These are phyloP conservation scores for Eulemur albifrons DNA, from an alignment of 2,797 vertebrate species.

Conservation along the genomic window DNA sequence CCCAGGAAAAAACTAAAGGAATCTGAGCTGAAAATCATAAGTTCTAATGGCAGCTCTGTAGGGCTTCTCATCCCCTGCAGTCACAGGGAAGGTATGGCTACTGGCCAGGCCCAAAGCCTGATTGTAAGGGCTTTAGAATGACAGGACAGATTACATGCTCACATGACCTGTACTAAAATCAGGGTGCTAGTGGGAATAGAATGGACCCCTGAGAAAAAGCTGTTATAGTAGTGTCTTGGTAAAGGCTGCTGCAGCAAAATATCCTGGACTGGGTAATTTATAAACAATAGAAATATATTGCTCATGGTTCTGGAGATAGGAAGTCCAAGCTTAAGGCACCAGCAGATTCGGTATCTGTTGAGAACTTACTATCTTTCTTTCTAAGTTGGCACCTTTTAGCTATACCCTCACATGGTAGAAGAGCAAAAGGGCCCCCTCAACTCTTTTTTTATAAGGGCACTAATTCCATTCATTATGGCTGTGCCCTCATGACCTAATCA, in stretches of 20 bases:
- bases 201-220: background rate
- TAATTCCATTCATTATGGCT: background rate
- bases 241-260: background rate
- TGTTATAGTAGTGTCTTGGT: background rate
- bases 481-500: background rate
- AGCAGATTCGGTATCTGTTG: background rate
- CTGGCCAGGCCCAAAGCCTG: background rate
- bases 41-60: background rate
- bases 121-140: background rate
- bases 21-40: background rate
- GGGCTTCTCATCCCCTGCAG: background rate
- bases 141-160: background rate
- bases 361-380: background rate
- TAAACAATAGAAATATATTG: background rate
- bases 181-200: background rate
- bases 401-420: background rate
- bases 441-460: background rate
- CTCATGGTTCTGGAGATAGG: background rate
- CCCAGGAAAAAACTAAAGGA: background rate
- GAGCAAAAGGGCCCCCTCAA: background rate
- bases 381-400: background rate
- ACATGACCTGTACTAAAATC: background rate
- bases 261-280: background rate
- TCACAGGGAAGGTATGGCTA: background rate
- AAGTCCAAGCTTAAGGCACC: background rate